Evolutionary conservation across 2,113 vertebrate genomes (phyloP).

Genomic region (Neodontobutis hainanensis): DNA sequence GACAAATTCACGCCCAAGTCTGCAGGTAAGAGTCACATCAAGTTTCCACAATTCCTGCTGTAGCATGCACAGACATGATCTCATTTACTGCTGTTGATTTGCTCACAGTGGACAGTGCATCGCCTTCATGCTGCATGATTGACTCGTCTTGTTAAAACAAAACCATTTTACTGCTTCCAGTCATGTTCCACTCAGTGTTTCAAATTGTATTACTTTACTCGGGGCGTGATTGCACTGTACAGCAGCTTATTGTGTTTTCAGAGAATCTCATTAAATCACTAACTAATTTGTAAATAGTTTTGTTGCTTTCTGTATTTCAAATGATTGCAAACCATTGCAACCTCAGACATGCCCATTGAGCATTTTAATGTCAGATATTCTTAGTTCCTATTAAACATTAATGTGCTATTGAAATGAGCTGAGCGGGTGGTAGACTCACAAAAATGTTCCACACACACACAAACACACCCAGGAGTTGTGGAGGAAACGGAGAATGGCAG

Average conservation of each 20-base stretch:
- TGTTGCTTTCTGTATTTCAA: conserved; percentile 16
- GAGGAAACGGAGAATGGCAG: not conserved
- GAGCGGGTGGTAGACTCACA: conserved; percentile 57
- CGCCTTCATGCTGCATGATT: conserved; percentile 12
- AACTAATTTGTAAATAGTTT: conserved; percentile 9
- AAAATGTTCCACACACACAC: conserved; percentile 47
- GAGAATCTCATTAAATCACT: conserved; percentile 6
- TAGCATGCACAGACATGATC: conserved; percentile 44
- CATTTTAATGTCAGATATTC: conserved; percentile 68
- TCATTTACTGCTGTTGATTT: conserved; percentile 34
- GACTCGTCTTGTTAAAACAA: conserved; percentile 19
- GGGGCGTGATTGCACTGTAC: conserved; percentile 3
- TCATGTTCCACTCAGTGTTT: conserved; percentile 18
- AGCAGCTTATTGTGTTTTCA: conserved; percentile 14
- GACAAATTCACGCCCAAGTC: conserved; percentile 99
- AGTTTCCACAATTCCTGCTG: conserved; percentile 4
- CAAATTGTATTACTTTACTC: not conserved
- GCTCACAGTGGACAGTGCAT: conserved; percentile 6
- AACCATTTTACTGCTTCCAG: conserved; percentile 5
- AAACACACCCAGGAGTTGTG: not conserved
- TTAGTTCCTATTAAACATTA: conserved; percentile 70
- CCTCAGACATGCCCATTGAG: conserved; percentile 55
- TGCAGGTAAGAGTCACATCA: conserved; percentile 86
- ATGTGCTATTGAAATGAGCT: conserved; percentile 68
- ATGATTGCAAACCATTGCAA: conserved; percentile 25